Percentiles rank a stretch among this genome's conserved stretches.
phyloP scores from a whole-genome alignment of 2,888 invertebrate species.

The Congeria kusceri region DNA sequence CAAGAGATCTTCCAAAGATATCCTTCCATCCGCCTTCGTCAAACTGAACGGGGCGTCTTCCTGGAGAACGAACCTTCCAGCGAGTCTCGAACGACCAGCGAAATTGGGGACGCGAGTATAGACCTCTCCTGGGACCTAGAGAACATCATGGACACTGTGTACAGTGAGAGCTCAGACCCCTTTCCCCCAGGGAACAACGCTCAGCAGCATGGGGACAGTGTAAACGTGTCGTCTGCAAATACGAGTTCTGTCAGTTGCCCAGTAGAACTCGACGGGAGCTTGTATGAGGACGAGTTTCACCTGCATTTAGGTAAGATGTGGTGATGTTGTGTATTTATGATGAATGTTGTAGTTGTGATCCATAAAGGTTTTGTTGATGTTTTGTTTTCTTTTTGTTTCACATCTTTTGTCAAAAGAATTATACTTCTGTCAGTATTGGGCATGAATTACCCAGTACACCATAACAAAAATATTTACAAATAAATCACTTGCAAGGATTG shows the following conservation, averaged over 20 bases:
- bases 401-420: no score
- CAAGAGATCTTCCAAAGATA: constrained; percentile 55
- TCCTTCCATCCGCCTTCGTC: constrained; percentile 61
- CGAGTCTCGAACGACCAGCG: constrained; percentile 11
- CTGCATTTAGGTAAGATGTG: constrained; percentile 50
- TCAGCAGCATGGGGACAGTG: background rate
- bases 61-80: constrained; percentile 1
- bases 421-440: no score
- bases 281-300: constrained; percentile 60
- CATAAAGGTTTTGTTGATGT: no score
- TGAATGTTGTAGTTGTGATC: no score
- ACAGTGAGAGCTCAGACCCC: constrained; percentile 51
- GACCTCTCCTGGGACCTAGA: constrained; percentile 78
- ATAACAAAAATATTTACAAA: no score
- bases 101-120: constrained; percentile 41
- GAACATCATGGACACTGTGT: constrained; percentile 58
- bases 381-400: no score
- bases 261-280: constrained; percentile 55
- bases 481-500: no score
- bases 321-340: no score
- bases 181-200: constrained; percentile 3
- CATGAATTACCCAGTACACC: no score
- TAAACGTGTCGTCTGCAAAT: background rate
- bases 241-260: constrained; percentile 42
- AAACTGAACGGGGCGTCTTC: constrained; percentile 46